Evolutionary conservation across 1,140 invertebrate genomes (phyloP).

Genomic region (Leptinotarsa lineolata): DNA sequence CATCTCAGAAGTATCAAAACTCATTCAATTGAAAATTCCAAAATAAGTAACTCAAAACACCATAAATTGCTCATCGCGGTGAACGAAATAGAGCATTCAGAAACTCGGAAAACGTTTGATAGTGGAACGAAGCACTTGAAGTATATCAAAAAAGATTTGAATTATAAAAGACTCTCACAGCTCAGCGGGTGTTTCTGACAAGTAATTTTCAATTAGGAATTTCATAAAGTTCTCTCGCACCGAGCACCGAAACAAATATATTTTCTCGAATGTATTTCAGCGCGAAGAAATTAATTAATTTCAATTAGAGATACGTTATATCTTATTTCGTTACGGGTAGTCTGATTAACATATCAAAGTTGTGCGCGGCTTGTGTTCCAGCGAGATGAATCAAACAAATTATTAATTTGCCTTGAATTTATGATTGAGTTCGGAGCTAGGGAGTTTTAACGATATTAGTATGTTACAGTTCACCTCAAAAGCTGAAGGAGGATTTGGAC

Average conservation of each 20-base stretch:
- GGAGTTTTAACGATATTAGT: too few relatives aligned
- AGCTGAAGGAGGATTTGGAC: too few relatives aligned
- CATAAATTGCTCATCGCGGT: background rate
- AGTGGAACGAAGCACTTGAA: background rate
- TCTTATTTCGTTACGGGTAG: background rate
- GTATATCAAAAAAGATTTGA: background rate
- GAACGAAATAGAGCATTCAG: background rate
- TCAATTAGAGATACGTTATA: background rate
- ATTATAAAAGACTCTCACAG: background rate
- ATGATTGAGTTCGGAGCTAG: too few relatives aligned
- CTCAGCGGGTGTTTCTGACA: background rate
- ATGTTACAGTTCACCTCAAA: too few relatives aligned
- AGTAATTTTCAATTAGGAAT: background rate
- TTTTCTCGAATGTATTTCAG: background rate
- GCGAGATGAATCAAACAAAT: too few relatives aligned
- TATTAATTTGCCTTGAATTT: too few relatives aligned
- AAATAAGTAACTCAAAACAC: background rate
- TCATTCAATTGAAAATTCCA: background rate
- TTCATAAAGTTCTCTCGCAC: background rate
- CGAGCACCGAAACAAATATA: background rate
- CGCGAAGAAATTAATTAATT: constrained; percentile 1
- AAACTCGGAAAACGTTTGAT: background rate
- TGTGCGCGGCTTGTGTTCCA: too few relatives aligned
- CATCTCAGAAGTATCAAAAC: too few relatives aligned
- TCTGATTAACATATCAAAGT: background rate